Percentiles rank a stretch among this genome's conserved stretches.
Evolutionary conservation across 2,888 invertebrate species (phyloP).

Genomic region (Erpobdella octoculata): DNA sequence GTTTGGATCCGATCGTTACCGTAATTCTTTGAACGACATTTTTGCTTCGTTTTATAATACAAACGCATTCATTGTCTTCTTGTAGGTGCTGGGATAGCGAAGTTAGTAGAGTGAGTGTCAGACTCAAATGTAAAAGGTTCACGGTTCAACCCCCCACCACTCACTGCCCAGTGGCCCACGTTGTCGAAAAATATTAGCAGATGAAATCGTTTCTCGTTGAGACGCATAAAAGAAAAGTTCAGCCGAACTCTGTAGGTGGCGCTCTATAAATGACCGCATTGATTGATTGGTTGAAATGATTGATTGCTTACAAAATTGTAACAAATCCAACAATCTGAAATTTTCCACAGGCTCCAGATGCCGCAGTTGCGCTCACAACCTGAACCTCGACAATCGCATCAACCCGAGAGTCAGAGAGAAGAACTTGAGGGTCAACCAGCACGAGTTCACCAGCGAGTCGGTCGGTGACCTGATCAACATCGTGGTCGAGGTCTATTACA

Average conservation of each 20-base stretch:
- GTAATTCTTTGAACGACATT: no score
- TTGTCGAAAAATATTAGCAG: no score
- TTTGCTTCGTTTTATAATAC: no score
- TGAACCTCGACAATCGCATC: neutral
- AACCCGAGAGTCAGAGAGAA: neutral
- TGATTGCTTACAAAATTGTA: neutral
- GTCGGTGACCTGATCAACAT: conserved; percentile 36
- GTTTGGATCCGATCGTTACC: no score
- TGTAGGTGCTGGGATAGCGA: no score
- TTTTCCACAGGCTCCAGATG: conserved; percentile 29
- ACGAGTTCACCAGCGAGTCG: conserved; percentile 31
- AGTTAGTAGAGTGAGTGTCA: no score
- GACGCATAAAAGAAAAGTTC: no score
- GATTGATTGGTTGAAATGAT: neutral
- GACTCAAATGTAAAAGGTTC: no score
- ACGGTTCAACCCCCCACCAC: neutral
- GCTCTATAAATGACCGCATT: no score
- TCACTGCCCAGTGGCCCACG: neutral
- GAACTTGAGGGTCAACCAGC: conserved; percentile 25
- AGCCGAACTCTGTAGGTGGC: no score
- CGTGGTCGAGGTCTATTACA: conserved; percentile 34
- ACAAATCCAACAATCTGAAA: conserved; percentile 25
- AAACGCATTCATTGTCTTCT: no score
- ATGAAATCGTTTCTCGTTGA: no score
- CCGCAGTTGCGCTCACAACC: conserved; percentile 3